Evolutionary conservation across 2,113 vertebrate species (phyloP).

Genomic region (Desmodus rotundus): DNA sequence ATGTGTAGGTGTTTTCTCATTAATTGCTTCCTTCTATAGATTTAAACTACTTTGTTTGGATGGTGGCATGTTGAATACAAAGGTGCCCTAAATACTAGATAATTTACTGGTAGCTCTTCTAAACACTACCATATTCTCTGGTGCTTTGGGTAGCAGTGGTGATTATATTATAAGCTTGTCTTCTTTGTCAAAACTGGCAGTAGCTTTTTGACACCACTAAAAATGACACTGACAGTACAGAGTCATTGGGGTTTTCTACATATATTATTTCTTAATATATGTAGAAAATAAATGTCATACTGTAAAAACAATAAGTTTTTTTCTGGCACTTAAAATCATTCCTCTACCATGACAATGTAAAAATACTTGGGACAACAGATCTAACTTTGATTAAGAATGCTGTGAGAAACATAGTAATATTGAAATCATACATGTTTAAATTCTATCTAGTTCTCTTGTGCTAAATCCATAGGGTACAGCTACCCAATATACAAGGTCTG

Average conservation of each 20-base stretch:
- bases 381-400: conserved; percentile 36
- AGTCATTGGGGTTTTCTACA: neutral
- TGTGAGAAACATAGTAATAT: neutral
- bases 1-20: neutral
- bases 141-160: neutral
- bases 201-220: conserved; percentile 35
- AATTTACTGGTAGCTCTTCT: conserved; percentile 8
- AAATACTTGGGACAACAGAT: conserved; percentile 23
- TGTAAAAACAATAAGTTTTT: conserved; percentile 40
- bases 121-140: neutral
- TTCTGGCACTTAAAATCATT: conserved; percentile 34
- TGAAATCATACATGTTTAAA: neutral
- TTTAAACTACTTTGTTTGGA: neutral
- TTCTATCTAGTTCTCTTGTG: neutral
- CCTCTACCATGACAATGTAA: neutral
- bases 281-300: conserved; percentile 50
- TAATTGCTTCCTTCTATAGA: neutral
- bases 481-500: neutral
- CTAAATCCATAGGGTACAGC: neutral
- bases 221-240: conserved; percentile 41
- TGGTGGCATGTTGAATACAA: neutral
- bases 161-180: conserved; percentile 20
- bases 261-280: neutral
- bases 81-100: neutral
- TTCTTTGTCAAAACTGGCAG: conserved; percentile 47